Evolutionary conservation across 2,888 invertebrate species (phyloP), one percentile per base, ranked within the genome.

Genomic region (Rotaria socialis): DNA sequence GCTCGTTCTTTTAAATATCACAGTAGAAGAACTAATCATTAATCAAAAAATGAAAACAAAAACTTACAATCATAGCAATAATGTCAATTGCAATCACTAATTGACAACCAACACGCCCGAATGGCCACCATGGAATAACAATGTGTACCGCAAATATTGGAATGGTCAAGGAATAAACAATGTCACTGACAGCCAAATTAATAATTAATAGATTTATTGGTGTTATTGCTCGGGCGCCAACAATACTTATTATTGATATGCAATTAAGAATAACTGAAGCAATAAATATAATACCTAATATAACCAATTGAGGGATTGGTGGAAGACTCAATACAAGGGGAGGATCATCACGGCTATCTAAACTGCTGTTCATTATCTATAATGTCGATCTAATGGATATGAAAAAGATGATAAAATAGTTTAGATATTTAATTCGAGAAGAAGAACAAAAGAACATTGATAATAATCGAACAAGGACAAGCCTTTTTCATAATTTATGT

Each of bases 111-210:
- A 80, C 50, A 60, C 60, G 50, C 24, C 86, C 86, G 27, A 86
- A 52, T 35, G 84, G 67, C 86, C 86, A 86, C 58, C 58, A 60
- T 35, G 50, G 86, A 60, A 47, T 80, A 67, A 84, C 84, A n/a
- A 86, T 55, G n/a, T 86, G 86, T 11, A 84, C 47, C 14, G 84
- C 84, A 84, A 86, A 86, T 84, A 86, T 84, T 27, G 86, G 86
- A 35, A 86, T 86, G 24, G 84, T 84, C 35, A 86, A 58, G 14
- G 86, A 56, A 84, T 86, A 86, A 67, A 84, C 84, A 22, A 86
- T 60, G 60, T 86, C 86, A 50, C 84, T 84, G 27, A 86, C 27
- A n/a, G 67, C 52, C 47, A 86, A 60, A 67, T 86, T 86, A 11
- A 86, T 43, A 84, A 86, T 86, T 55, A 86, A 52, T 7, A 60